Conservation (phyloP, 1,140 invertebrate genomes). For the Delia radicum region DNA sequence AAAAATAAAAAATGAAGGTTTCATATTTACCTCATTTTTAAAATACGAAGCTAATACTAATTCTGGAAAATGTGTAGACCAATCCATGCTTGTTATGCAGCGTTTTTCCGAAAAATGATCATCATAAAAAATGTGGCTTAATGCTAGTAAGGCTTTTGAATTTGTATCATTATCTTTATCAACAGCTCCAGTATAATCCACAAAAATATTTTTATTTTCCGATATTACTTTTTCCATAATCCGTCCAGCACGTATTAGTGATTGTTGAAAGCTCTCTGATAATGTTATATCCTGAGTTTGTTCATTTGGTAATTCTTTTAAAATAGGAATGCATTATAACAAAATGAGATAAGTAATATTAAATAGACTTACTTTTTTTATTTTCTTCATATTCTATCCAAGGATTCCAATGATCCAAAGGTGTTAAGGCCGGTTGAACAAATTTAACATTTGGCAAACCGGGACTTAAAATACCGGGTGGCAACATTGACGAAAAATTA, state of each 20-base stretch:
- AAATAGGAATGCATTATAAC: neutral
- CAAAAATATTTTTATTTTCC: constrained; percentile 89
- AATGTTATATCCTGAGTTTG: constrained; percentile 95
- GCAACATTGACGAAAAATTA: constrained; percentile 81
- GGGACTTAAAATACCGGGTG: constrained; percentile 85
- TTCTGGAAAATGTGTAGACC: constrained; percentile 94
- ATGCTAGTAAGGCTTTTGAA: constrained; percentile 79
- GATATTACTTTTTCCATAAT: constrained; percentile 90
- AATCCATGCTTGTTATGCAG: constrained; percentile 92
- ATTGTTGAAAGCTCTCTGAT: constrained; percentile 90
- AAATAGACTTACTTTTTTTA: constrained; percentile 61
- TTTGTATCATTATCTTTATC: constrained; percentile 82
- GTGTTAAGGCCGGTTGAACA: constrained; percentile 84
- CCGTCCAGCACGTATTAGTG: constrained; percentile 81
- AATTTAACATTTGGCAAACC: constrained; percentile 94
- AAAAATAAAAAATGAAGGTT: neutral
- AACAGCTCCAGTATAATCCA: constrained; percentile 85
- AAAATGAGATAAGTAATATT: neutral
- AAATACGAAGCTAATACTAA: constrained; percentile 91
- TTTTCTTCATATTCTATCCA: constrained; percentile 70
- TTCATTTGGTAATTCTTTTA: constrained; percentile 72
- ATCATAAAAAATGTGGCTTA: constrained; percentile 89
- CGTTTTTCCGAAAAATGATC: constrained; percentile 95
- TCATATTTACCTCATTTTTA: constrained; percentile 70
- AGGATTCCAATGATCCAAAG: constrained; percentile 65